Conservation (phyloP, 2,797 vertebrate species). For the Chelidonichthys spinosus region DNA sequence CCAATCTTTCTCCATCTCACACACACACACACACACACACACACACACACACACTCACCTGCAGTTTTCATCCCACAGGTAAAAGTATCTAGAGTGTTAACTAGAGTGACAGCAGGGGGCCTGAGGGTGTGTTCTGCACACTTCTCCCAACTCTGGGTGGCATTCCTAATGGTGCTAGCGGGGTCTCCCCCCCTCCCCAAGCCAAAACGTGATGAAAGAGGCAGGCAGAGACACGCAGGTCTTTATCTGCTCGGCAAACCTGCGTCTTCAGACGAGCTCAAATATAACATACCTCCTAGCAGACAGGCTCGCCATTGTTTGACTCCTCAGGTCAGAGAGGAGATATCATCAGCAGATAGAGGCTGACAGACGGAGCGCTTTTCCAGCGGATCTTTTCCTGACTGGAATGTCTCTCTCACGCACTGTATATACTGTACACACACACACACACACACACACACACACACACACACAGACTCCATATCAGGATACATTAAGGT, state of each 20-base stretch:
- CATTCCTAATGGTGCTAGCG: constrained; percentile 64
- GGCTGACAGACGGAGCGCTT: constrained; percentile 58
- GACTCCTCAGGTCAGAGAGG: constrained; percentile 55
- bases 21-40: constrained; percentile 19
- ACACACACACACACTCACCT: background rate
- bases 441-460: background rate
- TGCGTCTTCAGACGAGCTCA: constrained; percentile 51
- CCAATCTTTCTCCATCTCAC: background rate
- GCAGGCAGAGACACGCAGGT: constrained; percentile 77
- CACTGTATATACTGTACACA: constrained; percentile 5
- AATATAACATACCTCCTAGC: constrained; percentile 66
- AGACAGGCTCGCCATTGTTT: constrained; percentile 81
- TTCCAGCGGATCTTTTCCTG: constrained; percentile 58
- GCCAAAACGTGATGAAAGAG: constrained; percentile 38
- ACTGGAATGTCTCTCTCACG: constrained; percentile 55
- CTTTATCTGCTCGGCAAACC: constrained; percentile 72
- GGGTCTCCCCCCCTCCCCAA: constrained; percentile 16
- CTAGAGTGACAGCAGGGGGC: constrained; percentile 66
- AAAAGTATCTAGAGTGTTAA: constrained; percentile 52
- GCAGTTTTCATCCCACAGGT: constrained; percentile 37
- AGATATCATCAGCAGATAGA: constrained; percentile 74
- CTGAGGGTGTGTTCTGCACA: constrained; percentile 56
- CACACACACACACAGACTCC: background rate
- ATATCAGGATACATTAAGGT: too few relatives aligned
- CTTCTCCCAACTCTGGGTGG: constrained; percentile 78